A percentile compares a stretch with the other conserved stretches of the same genome.
These are phyloP conservation scores for Anseranas semipalmata DNA, from an alignment of 2,113 vertebrate genomes.

Conservation along the genomic window DNA sequence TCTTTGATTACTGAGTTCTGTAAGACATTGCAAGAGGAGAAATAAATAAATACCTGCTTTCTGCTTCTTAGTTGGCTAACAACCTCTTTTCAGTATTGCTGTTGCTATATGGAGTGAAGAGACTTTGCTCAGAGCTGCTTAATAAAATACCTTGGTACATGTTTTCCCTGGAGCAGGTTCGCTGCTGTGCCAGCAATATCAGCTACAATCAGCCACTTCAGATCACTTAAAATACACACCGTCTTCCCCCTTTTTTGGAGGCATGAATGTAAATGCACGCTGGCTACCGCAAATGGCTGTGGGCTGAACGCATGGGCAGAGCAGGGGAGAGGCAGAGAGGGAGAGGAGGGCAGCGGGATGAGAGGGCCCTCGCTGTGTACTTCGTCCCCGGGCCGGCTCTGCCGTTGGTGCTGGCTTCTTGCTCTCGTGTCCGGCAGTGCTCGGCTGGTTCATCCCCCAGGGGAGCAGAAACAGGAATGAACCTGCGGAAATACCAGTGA, in stretches of 20 bases:
- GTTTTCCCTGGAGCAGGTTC: slow-evolving; percentile 41
- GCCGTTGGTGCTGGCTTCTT: not conserved
- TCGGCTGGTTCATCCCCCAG: not conserved
- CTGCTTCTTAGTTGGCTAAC: not conserved
- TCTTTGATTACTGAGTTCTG: slow-evolving; percentile 29
- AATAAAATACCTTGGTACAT: slow-evolving; percentile 44
- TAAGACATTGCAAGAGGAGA: not conserved
- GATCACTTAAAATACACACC: slow-evolving; percentile 38
- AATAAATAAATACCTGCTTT: slow-evolving; percentile 22
- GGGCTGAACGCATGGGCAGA: not conserved
- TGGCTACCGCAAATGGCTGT: not conserved
- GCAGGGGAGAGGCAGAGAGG: not conserved
- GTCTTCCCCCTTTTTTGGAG: slow-evolving; percentile 4
- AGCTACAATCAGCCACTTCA: slow-evolving; percentile 33
- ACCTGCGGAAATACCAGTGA: not conserved
- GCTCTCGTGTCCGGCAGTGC: not conserved
- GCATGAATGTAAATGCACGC: not conserved
- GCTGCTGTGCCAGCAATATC: slow-evolving; percentile 22
- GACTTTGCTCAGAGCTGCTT: slow-evolving; percentile 24
- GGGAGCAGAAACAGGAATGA: not conserved
- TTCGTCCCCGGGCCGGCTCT: not conserved
- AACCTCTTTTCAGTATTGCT: not conserved
- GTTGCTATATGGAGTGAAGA: slow-evolving; percentile 9
- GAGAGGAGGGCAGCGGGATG: not conserved
- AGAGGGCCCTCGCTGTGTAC: not conserved